Evolutionary conservation across 2,797 vertebrate genomes (phyloP), one percentile per base, ranked within the genome.

Genomic region (Eulemur coronatus): DNA sequence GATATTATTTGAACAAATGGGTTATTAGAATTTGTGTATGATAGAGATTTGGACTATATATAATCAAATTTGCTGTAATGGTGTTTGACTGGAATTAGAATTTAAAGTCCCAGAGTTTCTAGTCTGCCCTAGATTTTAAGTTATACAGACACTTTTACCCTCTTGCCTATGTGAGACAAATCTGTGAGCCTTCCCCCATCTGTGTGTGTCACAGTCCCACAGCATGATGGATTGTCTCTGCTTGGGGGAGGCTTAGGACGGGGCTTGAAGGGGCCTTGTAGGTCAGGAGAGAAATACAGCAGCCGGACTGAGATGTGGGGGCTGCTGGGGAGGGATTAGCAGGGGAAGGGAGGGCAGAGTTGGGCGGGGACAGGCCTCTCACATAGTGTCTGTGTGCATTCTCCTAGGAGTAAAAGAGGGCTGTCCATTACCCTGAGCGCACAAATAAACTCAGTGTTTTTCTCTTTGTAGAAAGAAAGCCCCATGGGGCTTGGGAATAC

Each of bases 221-320:
- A 94, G 95, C 97, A 97, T 98, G 98, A 98, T 98, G 97, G 97
- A 98, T 98, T 97, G 98, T 98, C 96, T 97, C 94, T 98, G 73
- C 94, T 95, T 95, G 91, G 96, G 97, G 97, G 96, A 95, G 93
- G 97, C 97, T 97, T 98, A 98, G 96, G 96, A 97, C 41, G 61
- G 96, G 98, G 98, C 88, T 98, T 98, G 97, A 92, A 97, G 95
- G 96, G 98, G 96, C 84, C 97, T 97, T 94, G 91, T 98, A 98
- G 98, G 98, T 98, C 96, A 96, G 97, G 96, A 97, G 93, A 97
- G 98, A 98, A 94, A 97, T 97, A 98, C 92, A 97, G 97, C 98
- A 97, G 98, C 97, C 98, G 98, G 98, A 96, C 89, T 96, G 97
- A 94, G 61, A 89, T 88, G 80, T 80, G 89, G 41, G 84, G 65